Evolutionary conservation across 2,797 vertebrate species (phyloP).

Genomic region (Lepus townsendii): DNA sequence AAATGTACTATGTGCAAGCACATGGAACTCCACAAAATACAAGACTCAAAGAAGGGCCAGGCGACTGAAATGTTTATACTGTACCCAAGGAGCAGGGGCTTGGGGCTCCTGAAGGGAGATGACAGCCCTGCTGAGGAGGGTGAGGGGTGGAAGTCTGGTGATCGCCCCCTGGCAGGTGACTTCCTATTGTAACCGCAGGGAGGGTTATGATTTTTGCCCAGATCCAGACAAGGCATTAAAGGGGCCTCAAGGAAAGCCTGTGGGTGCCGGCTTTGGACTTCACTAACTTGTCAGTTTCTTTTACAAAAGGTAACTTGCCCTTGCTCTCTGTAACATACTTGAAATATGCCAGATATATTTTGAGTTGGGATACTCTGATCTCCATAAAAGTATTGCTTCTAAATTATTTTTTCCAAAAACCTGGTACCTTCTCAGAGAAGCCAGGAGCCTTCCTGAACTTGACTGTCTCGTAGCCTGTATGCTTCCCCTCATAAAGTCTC

Average conservation of each 20-base stretch:
- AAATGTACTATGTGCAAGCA: neutral
- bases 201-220: too few species aligned
- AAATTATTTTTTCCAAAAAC: neutral
- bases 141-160: too few species aligned
- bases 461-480: neutral
- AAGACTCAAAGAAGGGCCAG: neutral
- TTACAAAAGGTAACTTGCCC: neutral
- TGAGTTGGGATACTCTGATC: neutral
- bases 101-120: too few species aligned
- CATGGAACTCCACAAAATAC: neutral
- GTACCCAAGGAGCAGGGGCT: too few species aligned
- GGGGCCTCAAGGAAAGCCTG: neutral
- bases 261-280: neutral
- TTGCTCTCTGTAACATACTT: neutral
- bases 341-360: neutral
- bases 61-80: too few species aligned
- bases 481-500: neutral
- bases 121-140: too few species aligned
- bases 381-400: constrained; percentile 33
- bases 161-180: too few species aligned
- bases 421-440: neutral
- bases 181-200: too few species aligned
- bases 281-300: neutral
- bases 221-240: neutral
- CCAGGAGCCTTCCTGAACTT: neutral